phyloP scores from a whole-genome alignment of 2,797 vertebrate genomes.

The Gastrophryne carolinensis region DNA sequence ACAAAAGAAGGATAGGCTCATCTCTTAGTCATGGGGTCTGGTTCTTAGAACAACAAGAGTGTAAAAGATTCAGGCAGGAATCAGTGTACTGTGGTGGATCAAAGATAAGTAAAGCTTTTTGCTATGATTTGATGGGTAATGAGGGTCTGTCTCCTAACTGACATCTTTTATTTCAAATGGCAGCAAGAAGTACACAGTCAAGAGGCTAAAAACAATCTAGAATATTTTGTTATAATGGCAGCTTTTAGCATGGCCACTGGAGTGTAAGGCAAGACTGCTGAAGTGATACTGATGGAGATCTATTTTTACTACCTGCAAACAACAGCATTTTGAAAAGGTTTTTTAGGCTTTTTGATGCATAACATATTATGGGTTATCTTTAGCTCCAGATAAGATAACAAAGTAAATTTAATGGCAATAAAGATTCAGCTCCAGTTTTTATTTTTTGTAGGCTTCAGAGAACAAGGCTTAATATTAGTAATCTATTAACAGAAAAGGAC shows the following conservation, averaged over 20 bases:
- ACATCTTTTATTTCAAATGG: background rate
- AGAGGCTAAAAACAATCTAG: constrained; percentile 50
- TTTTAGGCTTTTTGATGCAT: constrained; percentile 45
- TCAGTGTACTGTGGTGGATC: too few relatives aligned
- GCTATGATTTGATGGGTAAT: constrained; percentile 2
- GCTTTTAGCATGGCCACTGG: constrained; percentile 24
- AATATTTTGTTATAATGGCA: constrained; percentile 38
- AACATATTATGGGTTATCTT: constrained; percentile 35
- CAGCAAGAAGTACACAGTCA: constrained; percentile 34
- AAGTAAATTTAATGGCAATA: background rate
- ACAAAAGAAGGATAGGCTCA: too few relatives aligned
- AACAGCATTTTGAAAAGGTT: constrained; percentile 10
- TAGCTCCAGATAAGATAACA: constrained; percentile 42
- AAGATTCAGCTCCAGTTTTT: background rate
- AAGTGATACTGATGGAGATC: constrained; percentile 24
- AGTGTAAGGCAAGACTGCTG: constrained; percentile 23
- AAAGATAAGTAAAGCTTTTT: too few relatives aligned
- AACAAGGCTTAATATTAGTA: constrained; percentile 9
- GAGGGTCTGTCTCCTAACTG: constrained; percentile 19
- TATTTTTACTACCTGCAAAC: constrained; percentile 25
- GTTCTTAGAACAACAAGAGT: too few relatives aligned
- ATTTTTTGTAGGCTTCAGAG: background rate
- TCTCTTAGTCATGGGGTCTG: too few relatives aligned
- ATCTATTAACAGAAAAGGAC: constrained; percentile 24
- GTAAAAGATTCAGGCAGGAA: too few relatives aligned